Base-by-base conservation (phyloP, 1,140 invertebrate species). In the Ceratina calcarata region DNA sequence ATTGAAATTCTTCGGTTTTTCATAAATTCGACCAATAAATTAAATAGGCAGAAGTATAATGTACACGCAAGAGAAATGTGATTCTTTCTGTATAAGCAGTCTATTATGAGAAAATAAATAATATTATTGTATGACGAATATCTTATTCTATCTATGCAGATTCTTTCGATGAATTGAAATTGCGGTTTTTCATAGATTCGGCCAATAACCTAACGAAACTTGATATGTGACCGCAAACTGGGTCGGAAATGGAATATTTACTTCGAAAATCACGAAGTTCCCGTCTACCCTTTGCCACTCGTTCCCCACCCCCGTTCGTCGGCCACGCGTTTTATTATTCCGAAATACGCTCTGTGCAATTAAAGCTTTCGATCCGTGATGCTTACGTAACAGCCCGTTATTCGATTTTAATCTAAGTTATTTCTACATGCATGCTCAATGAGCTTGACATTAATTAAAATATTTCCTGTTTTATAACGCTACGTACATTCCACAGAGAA, bases 161-260 rank as follows among this genome's bases (percentile, higher is more conserved):
- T 68, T 53, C 49, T 7, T 10, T 3, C 3, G 0, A 1, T 2
- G 66, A 18, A 53, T 27, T 49, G 66, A 49, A 67, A 70, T 70
- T 75, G 45, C 49, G 22, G 6, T 68, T 68, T 67, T 68, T 58
- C 62, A 67, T 32, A 49, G 73, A 68, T 68, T 49, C 45, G 16
- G 27, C 73, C 73, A 18, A 53, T 76, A 76, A 68, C 67, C 64
- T 76, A 76, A 76, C 68, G 68, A 76, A 58, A 68, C 58, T 68
- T 27, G 32, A 22, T 76, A 68, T 37, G 55, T 53, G 24, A 32
- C 73, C 64, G 22, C 73, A 76, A 76, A 68, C 68, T 65, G 64
- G 51, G 64, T 76, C 18, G 73, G 53, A 58, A 57, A 57, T 58
- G 67, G 51, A 76, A 76, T 76, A 68, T 76, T 76, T 76, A 45